Evolutionary conservation across 2,797 vertebrate species (phyloP).

Genomic region (Ispidina picta): DNA sequence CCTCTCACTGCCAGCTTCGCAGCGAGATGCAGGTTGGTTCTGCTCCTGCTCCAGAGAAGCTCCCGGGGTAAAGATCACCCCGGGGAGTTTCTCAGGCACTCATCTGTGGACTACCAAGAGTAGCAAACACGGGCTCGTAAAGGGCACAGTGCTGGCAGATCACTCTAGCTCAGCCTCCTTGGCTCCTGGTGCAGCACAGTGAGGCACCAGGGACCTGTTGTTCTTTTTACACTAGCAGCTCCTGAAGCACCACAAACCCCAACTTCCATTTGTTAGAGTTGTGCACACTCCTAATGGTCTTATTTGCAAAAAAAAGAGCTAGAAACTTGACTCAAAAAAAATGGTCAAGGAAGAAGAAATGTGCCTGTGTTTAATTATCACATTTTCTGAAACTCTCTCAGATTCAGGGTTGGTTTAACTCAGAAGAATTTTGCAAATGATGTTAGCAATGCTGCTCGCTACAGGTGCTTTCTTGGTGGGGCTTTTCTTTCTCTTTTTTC

Average conservation of each 20-base stretch:
- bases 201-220: accelerated
- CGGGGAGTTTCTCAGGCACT: constrained; percentile 19
- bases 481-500: not conserved
- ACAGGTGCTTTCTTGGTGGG: not conserved
- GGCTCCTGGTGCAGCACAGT: not conserved
- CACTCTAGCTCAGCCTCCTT: not conserved
- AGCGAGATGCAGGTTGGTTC: not conserved
- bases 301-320: not conserved
- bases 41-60: constrained; percentile 29
- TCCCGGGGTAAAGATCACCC: constrained; percentile 27
- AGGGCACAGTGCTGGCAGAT: not conserved
- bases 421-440: not conserved
- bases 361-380: not conserved
- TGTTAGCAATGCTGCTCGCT: not conserved
- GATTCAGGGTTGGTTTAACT: not conserved
- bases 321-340: not conserved
- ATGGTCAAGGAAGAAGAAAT: not conserved
- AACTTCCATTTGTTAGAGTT: not conserved
- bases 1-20: not conserved
- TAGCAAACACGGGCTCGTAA: not conserved
- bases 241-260: not conserved
- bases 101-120: constrained; percentile 2
- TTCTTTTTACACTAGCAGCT: not conserved
- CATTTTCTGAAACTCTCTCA: not conserved
- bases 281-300: not conserved